These are phyloP conservation scores for Hydrolagus affinis DNA, from an alignment of 2,113 vertebrate species.

Conservation along the genomic window DNA sequence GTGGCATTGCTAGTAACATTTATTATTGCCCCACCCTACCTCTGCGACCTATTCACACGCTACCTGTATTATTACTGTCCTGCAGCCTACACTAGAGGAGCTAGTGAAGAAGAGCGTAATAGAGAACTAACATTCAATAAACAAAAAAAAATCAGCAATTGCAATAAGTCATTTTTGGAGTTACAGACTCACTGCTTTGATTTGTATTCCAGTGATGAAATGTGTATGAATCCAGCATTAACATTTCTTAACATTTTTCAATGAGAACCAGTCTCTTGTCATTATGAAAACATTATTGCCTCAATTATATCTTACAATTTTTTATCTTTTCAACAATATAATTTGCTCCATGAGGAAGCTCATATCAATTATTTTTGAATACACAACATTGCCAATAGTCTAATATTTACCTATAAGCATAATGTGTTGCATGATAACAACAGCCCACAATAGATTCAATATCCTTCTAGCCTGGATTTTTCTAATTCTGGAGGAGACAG, in stretches of 20 bases:
- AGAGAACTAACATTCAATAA: too few species aligned
- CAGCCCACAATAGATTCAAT: neutral
- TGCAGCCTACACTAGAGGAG: too few species aligned
- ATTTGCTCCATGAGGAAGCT: neutral
- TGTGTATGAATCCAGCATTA: neutral
- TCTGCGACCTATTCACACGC: too few species aligned
- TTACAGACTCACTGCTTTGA: neutral
- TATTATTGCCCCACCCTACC: too few species aligned
- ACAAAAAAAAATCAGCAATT: too few species aligned
- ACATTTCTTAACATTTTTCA: neutral
- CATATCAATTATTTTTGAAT: neutral
- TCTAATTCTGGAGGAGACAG: constrained; percentile 13
- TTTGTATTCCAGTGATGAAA: neutral
- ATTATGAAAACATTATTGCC: neutral
- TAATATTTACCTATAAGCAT: neutral
- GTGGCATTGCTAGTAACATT: too few species aligned
- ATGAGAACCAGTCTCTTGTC: neutral
- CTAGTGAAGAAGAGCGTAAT: too few species aligned
- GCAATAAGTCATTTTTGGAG: neutral
- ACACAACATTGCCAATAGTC: neutral
- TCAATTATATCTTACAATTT: neutral
- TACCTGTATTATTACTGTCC: too few species aligned
- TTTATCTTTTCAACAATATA: neutral
- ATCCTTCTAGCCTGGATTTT: neutral
- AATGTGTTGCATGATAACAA: constrained; percentile 4